These are phyloP conservation scores for Bombus vancouverensis DNA, from an alignment of 1,140 invertebrate genomes.

Conservation along the genomic window DNA sequence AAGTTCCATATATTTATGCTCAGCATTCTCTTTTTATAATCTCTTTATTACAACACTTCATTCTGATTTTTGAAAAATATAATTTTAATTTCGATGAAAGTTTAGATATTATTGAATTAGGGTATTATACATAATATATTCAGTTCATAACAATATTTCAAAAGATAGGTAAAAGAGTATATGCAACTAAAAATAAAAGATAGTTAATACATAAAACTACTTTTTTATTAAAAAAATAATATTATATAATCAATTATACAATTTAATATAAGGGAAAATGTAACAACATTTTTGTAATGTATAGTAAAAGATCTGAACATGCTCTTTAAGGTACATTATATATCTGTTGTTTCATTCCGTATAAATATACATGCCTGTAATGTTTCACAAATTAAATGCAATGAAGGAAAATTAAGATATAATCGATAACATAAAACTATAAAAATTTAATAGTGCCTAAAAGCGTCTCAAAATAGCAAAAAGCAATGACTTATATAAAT, in stretches of 20 bases:
- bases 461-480: conserved; percentile 40
- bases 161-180: conserved; percentile 1
- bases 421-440: conserved; percentile 28
- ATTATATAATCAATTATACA: conserved; percentile 33
- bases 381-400: conserved; percentile 29
- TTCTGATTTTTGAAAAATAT: neutral
- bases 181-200: conserved; percentile 8
- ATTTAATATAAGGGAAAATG: conserved; percentile 28
- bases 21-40: neutral
- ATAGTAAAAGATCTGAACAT: conserved; percentile 33
- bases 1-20: neutral
- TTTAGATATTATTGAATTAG: neutral
- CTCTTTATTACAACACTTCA: neutral
- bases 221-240: conserved; percentile 42
- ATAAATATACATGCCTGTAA: conserved; percentile 29
- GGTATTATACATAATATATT: neutral
- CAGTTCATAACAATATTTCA: neutral
- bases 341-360: conserved; percentile 2
- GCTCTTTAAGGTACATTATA: conserved; percentile 25
- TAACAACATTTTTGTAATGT: conserved; percentile 24
- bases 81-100: neutral
- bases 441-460: conserved; percentile 29
- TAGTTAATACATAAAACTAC: conserved; percentile 17
- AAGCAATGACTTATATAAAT: conserved; percentile 42
- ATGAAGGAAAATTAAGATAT: conserved; percentile 15